Evolutionary conservation across 2,113 vertebrate species (phyloP).

Genomic region (Tachycineta bicolor): DNA sequence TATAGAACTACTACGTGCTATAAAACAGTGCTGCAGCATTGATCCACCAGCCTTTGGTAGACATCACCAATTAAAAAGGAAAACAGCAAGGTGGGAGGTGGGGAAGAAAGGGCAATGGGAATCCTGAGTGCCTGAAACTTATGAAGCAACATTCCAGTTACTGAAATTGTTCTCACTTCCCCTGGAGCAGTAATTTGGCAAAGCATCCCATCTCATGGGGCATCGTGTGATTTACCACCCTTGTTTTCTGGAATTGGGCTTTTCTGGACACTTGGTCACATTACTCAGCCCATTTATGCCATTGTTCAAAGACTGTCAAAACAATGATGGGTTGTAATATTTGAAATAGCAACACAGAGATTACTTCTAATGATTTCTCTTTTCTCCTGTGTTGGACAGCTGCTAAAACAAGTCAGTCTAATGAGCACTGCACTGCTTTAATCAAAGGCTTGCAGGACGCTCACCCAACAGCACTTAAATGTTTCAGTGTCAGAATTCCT

Average conservation of each 20-base stretch:
- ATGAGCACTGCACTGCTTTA: neutral
- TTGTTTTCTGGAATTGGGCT: neutral
- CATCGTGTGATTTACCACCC: neutral
- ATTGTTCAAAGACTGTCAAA: neutral
- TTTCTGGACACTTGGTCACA: neutral
- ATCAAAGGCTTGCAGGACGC: accelerated
- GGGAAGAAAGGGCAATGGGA: neutral
- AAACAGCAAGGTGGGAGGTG: neutral
- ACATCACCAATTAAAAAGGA: neutral
- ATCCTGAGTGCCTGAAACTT: neutral
- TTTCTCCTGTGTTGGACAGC: neutral
- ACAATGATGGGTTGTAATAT: neutral
- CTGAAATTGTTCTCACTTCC: constrained; percentile 9
- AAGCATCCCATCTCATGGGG: neutral
- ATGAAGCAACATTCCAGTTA: neutral
- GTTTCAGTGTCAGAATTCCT: neutral
- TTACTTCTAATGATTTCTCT: neutral
- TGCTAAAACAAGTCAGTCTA: neutral
- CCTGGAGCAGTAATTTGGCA: neutral
- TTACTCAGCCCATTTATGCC: neutral
- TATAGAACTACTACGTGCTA: neutral
- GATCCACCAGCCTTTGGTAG: neutral
- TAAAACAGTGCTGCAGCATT: neutral
- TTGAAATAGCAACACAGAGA: neutral
- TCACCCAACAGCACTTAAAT: neutral